phyloP scores from a whole-genome alignment of 1,140 invertebrate species.

The Musca vetustissima region DNA sequence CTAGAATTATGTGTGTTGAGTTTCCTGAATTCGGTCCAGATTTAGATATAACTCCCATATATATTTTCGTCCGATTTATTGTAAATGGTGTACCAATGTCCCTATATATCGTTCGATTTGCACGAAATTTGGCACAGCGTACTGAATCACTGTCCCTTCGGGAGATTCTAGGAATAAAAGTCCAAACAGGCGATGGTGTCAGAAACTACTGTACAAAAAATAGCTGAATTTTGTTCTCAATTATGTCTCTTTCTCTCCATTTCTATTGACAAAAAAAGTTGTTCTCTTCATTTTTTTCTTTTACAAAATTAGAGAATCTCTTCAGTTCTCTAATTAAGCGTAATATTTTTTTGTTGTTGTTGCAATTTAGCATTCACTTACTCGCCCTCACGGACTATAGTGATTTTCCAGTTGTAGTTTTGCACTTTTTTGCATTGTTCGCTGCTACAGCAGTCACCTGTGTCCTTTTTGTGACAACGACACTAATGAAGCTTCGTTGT shows the following conservation, averaged over 20 bases:
- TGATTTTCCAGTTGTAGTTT: not conserved
- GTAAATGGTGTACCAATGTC: too few relatives aligned
- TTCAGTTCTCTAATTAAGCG: constrained; percentile 8
- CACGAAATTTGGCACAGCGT: too few relatives aligned
- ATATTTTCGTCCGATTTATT: too few relatives aligned
- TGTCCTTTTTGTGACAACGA: not conserved
- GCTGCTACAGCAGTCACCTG: not conserved
- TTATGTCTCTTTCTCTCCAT: not conserved
- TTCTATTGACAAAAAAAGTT: not conserved
- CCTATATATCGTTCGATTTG: too few relatives aligned
- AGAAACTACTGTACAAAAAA: not conserved
- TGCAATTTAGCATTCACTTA: too few relatives aligned
- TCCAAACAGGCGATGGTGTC: too few relatives aligned
- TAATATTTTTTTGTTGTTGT: not conserved
- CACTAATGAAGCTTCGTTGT: constrained; percentile 5
- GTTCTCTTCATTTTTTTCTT: not conserved
- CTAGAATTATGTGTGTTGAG: too few relatives aligned
- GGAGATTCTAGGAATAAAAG: too few relatives aligned
- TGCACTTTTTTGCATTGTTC: not conserved
- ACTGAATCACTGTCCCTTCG: too few relatives aligned
- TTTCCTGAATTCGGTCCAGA: too few relatives aligned
- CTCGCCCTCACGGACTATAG: not conserved
- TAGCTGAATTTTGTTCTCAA: not conserved
- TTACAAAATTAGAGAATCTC: not conserved
- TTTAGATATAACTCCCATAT: too few relatives aligned